Base-by-base conservation (phyloP, 2,797 vertebrate genomes). In the Spheniscus humboldti region DNA sequence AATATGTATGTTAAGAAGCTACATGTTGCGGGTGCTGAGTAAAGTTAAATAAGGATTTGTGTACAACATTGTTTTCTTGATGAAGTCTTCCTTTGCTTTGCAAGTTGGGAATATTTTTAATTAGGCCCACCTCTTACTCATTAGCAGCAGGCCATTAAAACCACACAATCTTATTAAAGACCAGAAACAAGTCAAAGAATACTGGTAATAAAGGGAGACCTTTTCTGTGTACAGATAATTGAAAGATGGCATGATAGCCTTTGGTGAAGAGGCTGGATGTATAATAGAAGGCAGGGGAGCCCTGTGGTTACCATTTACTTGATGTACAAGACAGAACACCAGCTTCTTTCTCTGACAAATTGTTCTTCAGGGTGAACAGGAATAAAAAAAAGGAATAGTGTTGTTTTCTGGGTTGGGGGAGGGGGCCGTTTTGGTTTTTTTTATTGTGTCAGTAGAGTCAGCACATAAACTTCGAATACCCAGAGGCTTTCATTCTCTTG, bases 151-250 rank as follows among this genome's bases (percentile, higher is more conserved):
- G 14, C 45, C 62, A 88, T 92, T 96, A 86, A 91, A 95, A 60
- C 45, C 20, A 66, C 25, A 37, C 48, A 39, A 50, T n/a, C 53
- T 68, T 62, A 86, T 60, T 90, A 68, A 95, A 92, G 50, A 72
- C 22, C 50, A 88, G 47, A 91, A 96, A 85, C 17, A 55, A 95
- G 63, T 69, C 0, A 39, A 86, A 91, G 81, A 87, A 11, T 45
- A 80, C 30, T 57, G 17, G 18, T 69, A 72, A 74, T 67, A 92
- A 91, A 83, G 41, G 18, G 24, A 84, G 47, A 87, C 3, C 2
- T 86, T 95, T 86, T 66, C 48, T 92, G 52, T 62, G 48, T n/a
- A 55, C 10, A 76, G 62, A 86, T 93, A 94, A 92, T 93, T 92
- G 84, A 91, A 97, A 89, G 67, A 43, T 71, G 59, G 19, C 18